Evolutionary conservation across 2,113 vertebrate species (phyloP), one percentile per base, ranked within the genome.

Genomic region (Neofelis nebulosa): DNA sequence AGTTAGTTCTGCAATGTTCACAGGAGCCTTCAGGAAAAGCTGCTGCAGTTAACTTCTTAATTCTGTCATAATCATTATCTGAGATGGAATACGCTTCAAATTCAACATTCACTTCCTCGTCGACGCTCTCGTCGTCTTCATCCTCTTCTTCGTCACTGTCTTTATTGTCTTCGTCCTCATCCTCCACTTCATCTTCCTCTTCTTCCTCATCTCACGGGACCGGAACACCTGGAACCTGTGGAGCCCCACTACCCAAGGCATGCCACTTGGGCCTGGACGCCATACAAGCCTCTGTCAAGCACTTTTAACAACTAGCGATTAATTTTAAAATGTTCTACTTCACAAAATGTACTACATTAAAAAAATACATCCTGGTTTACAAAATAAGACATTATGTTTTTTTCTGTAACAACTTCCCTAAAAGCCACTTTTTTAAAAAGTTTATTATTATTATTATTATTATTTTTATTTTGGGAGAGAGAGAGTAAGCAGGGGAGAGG

Each of bases 41-140:
- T 99, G 99, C n/a, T 99, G 99, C 0, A 99, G 91, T 16, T 98
- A 99, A 98, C 71, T 99, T 99, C 98, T 99, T 99, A 86, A 99
- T 99, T 13, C 99, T 99, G 0, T 99, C 99, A 29, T 98, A 98
- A 96, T 99, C 99, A 3, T 88, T 98, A 89, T 98, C 97, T 31
- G 99, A 99, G 95, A 99, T 99, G 9, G 99, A 94, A 96, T 99
- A 99, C 0, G 99, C 99, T 98, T 99, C 99, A 25, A 99, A 99
- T 90, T 99, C 99, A 92, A 99, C 96, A 10, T 99, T 98, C 87
- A 99, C 99, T 97, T 99, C 99, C 99, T 99, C 81, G 52, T 65
- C 80, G 18, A 97, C 33, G 1, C 94, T 4, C 55, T 97, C 93
- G 81, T 99, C 99, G 0, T 99, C 99, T 0, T 97, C 98, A 0